Evolutionary conservation across 2,888 invertebrate genomes (phyloP), one percentile per base, ranked within the genome.

Genomic region (Choreutis nemorana): DNA sequence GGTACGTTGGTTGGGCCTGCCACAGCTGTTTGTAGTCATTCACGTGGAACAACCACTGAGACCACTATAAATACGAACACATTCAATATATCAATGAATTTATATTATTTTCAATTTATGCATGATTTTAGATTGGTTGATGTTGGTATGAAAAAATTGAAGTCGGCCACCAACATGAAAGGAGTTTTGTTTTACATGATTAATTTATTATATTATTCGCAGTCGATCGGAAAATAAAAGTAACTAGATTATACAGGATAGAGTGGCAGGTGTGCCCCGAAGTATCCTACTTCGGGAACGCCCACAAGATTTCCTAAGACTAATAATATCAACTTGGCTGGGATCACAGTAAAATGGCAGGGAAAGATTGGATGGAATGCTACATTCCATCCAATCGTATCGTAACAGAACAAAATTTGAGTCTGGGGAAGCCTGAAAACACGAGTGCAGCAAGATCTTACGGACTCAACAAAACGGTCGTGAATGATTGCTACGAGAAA

Each of bases 1-100:
- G 41, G 52, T 83, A 87, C 2, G 86, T 84, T 10, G 88, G 85
- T 60, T 90, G 85, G 9, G 86, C 81, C 37, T 75, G 71, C 83
- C 85, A 86, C 30, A 85, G 59, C 26, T 79, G 67, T 12, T 56
- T 44, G 3, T 85, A 56, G 42, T 84, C 79, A 29, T 83, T 75
- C 10, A 80, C 61, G 29, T 70, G 62, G 3, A 89, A 66, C 32
- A 87, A 68, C 87, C 87, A 88, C 42, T 86, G 81, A 46, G 57
- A 53, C 58, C 80, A 75, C 85, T 86, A 54, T 3, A 57, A 54
- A 27, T 39, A 26, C n/a, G 28, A 39, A 31, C n/a, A 23, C 8
- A n/a, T 16, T 20, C 13, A n/a, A n/a, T 27, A 11, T 12, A 3
- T 5, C 8, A 18, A 13, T 4, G n/a, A 14, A n/a, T 4, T 26